Evolutionary conservation across 2,113 vertebrate species (phyloP).

Genomic region (Cervus canadensis): DNA sequence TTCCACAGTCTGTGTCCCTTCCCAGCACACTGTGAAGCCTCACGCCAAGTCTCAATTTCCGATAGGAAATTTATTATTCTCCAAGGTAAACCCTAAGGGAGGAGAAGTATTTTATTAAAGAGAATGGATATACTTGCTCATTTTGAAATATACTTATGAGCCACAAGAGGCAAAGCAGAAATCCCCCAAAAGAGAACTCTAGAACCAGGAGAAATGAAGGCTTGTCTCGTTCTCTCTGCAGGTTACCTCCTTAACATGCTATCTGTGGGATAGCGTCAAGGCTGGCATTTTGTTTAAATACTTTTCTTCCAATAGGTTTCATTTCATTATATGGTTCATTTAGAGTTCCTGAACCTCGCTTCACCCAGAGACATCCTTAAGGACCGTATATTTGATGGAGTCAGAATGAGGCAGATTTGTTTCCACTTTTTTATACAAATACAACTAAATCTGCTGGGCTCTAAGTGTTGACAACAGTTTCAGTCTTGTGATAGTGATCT

Average conservation of each 20-base stretch:
- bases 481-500: background rate
- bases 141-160: background rate
- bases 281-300: background rate
- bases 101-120: background rate
- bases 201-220: background rate
- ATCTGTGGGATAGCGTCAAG: background rate
- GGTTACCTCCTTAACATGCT: background rate
- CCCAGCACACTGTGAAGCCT: background rate
- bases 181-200: background rate
- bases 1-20: background rate
- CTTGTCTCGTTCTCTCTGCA: background rate
- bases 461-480: background rate
- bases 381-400: background rate
- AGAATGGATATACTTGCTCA: background rate
- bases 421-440: background rate
- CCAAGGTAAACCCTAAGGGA: background rate
- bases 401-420: background rate
- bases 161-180: background rate
- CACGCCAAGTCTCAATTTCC: conserved; percentile 19
- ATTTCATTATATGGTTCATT: conserved; percentile 26
- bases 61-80: conserved; percentile 32
- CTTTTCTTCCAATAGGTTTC: background rate
- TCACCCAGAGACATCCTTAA: background rate
- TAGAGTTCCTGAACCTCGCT: background rate
- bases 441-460: background rate